Conservation (phyloP, 2,888 invertebrate species). For the Acanthosoma haemorrhoidale region DNA sequence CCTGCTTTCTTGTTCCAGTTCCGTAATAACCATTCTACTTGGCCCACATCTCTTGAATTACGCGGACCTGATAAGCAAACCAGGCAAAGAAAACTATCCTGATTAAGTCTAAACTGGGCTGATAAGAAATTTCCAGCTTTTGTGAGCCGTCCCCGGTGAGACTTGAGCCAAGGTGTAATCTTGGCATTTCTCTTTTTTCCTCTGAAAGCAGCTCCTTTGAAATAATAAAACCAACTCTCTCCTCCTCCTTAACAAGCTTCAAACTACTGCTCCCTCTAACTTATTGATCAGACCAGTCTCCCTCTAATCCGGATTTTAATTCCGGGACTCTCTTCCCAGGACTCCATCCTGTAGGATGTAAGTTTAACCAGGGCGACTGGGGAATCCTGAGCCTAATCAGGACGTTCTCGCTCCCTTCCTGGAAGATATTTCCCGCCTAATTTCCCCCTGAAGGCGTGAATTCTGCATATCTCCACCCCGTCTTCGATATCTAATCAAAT, state of each 20-base stretch:
- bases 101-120: neutral
- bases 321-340: neutral
- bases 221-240: slow-evolving; percentile 13
- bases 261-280: neutral
- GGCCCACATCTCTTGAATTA: too few relatives aligned
- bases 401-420: neutral
- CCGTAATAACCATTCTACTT: too few relatives aligned
- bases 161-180: neutral
- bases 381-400: slow-evolving; percentile 1
- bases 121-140: neutral
- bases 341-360: neutral
- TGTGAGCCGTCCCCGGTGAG: neutral
- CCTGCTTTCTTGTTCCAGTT: too few relatives aligned
- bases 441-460: neutral
- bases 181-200: neutral
- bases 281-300: slow-evolving; percentile 14
- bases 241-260: slow-evolving; percentile 15
- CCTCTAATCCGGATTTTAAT: slow-evolving; percentile 23
- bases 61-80: too few relatives aligned
- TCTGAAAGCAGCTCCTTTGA: neutral
- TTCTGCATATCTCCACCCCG: slow-evolving; percentile 7
- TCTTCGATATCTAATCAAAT: slow-evolving; percentile 10
- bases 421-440: slow-evolving; percentile 2
- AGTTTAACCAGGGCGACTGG: slow-evolving; percentile 17
- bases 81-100: too few relatives aligned